phyloP scores from a whole-genome alignment of 2,888 invertebrate genomes.

The Cryptus armator region DNA sequence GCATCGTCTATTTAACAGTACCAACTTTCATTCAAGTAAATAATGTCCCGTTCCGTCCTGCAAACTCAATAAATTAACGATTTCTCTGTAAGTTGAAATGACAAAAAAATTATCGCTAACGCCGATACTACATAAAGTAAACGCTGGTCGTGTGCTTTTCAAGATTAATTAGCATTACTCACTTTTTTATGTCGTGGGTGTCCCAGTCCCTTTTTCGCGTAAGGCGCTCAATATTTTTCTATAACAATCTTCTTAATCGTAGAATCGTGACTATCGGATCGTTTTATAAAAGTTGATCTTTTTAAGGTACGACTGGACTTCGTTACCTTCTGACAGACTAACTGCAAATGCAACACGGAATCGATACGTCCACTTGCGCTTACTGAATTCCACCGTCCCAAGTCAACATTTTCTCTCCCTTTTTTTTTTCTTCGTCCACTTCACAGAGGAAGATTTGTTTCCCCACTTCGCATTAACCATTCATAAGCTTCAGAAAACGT shows the following conservation, averaged over 20 bases:
- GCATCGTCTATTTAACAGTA: conserved; percentile 71
- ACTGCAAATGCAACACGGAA: neutral
- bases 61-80: neutral
- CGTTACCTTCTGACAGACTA: neutral
- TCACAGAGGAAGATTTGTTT: neutral
- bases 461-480: neutral
- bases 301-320: neutral
- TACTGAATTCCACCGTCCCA: conserved; percentile 68
- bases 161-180: no score
- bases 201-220: no score
- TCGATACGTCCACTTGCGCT: neutral
- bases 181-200: no score
- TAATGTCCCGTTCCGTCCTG: neutral
- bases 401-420: no score
- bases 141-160: no score
- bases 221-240: no score
- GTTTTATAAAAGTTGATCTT: neutral
- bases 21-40: conserved; percentile 73
- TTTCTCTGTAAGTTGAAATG: no score
- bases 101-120: no score
- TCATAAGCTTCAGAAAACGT: neutral
- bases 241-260: no score
- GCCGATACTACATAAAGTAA: no score
- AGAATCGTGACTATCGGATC: no score
- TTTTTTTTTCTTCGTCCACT: neutral